Base-by-base conservation (phyloP, 2,888 invertebrate genomes). In the Macrophya alboannulata region DNA sequence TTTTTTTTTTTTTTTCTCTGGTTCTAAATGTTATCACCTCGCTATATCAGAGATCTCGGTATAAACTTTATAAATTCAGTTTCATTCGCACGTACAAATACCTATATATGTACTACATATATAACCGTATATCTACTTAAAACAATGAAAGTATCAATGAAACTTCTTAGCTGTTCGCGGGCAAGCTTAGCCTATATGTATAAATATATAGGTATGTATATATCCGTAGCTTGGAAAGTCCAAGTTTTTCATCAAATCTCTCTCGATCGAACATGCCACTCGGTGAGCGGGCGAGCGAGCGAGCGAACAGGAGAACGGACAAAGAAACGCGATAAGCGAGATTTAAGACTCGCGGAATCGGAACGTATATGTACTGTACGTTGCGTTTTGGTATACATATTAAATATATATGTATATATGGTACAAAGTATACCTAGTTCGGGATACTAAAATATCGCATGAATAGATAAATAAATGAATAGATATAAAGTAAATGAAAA, bases 61-160 rank as follows among this genome's bases (percentile, higher is more conserved):
- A n/a, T n/a, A n/a, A n/a, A n/a, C n/a, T 62, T 62, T 25, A 62
- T 62, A 62, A 9, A 62, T 21, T 4, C 25, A 25, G 62, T 10
- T 25, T 25, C 9, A 62, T 62, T 62, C 62, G 25, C 62, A 21
- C 55, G n/a, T 55, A 55, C n/a, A 55, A 31, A 31, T 31, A 2
- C 31, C 31, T 31, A 31, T 31, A 31, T 3, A 31, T 31, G 3
- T 31, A 31, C 1, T 31, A 31, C 3, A 31, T 31, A 3, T 21
- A 25, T 25, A 10, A 25, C 25, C 62, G 25, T 62, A n/a, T n/a
- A n/a, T n/a, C n/a, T n/a, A 25, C 10, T 48, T 62, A 25, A 62
- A 62, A 62, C n/a, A 55, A 55, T n/a, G 62, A 62, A 25, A 62
- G 62, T 62, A 62, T 62, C 62, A 62, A 62, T 62, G 62, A 62